A percentile compares a stretch with the other conserved stretches of the same genome.
phyloP scores from a whole-genome alignment of 2,113 vertebrate genomes.

The Aspiorhynchus laticeps region DNA sequence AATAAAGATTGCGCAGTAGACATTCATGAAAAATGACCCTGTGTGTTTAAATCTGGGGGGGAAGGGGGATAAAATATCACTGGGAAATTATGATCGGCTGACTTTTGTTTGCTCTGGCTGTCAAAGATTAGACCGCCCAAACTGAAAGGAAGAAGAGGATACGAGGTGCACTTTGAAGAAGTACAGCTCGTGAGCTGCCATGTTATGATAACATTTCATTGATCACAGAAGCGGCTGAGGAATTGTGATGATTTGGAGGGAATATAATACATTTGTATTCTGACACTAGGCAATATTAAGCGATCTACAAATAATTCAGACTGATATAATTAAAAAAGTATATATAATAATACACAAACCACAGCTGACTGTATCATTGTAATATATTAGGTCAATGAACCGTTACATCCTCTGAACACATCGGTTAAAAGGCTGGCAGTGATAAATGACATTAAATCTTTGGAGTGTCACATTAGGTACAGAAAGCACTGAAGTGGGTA shows the following conservation, averaged over 20 bases:
- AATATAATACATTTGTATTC: background rate
- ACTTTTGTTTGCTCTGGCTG: conserved; percentile 7
- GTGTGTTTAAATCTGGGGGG: conserved; percentile 49
- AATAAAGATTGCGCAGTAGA: conserved; percentile 63
- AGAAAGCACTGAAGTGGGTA: background rate
- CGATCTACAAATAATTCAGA: conserved; percentile 3
- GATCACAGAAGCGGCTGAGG: background rate
- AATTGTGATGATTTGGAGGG: background rate
- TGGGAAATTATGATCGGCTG: conserved; percentile 42
- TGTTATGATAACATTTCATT: background rate
- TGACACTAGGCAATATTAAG: background rate
- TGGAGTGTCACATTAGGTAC: background rate
- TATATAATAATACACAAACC: conserved; percentile 14
- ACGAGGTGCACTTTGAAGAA: background rate
- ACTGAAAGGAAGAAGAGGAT: background rate
- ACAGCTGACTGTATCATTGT: background rate
- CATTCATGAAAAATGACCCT: conserved; percentile 58
- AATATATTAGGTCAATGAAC: conserved; percentile 9
- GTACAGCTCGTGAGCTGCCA: background rate
- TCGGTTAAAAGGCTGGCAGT: background rate
- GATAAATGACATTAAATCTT: background rate
- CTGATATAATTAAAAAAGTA: background rate
- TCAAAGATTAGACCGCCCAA: conserved; percentile 32
- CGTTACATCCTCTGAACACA: background rate
- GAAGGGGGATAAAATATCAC: conserved; percentile 36